Percentiles rank a stretch among this genome's conserved stretches.
Conservation (phyloP, 2,888 invertebrate species). For the Volucella zonaria region DNA sequence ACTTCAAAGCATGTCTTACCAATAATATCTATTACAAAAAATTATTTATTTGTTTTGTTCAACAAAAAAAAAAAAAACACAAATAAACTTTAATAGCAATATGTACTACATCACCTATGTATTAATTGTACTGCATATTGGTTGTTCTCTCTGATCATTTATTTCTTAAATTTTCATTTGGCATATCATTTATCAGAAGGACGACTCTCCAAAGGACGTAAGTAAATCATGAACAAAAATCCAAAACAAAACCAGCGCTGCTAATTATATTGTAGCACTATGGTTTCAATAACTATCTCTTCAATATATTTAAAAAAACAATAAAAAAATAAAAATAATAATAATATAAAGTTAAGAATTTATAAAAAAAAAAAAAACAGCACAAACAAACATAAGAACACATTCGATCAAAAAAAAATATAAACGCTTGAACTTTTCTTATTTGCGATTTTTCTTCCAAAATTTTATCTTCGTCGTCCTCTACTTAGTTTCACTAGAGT, state of each 20-base stretch:
- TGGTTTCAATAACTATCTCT: slow-evolving; percentile 14
- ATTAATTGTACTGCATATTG: slow-evolving; percentile 64
- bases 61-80: not conserved
- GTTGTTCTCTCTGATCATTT: slow-evolving; percentile 68
- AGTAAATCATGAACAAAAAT: slow-evolving; percentile 76
- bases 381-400: slow-evolving; percentile 27
- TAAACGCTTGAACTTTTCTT: slow-evolving; percentile 44
- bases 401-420: slow-evolving; percentile 45
- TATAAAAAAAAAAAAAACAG: not conserved
- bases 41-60: no score
- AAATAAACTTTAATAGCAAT: slow-evolving; percentile 23
- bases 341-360: no score
- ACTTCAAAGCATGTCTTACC: slow-evolving; percentile 22
- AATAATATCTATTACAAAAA: no score
- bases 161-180: slow-evolving; percentile 62
- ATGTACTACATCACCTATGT: slow-evolving; percentile 38
- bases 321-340: not conserved
- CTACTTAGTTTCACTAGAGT: slow-evolving; percentile 24
- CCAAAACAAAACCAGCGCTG: slow-evolving; percentile 32
- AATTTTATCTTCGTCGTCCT: slow-evolving; percentile 32
- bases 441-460: slow-evolving; percentile 37
- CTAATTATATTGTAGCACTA: slow-evolving; percentile 18
- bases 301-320: slow-evolving; percentile 11
- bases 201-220: slow-evolving; percentile 81
- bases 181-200: slow-evolving; percentile 77